Evolutionary conservation across 1,140 invertebrate species (phyloP).

Genomic region (Propsilocerus akamusi): DNA sequence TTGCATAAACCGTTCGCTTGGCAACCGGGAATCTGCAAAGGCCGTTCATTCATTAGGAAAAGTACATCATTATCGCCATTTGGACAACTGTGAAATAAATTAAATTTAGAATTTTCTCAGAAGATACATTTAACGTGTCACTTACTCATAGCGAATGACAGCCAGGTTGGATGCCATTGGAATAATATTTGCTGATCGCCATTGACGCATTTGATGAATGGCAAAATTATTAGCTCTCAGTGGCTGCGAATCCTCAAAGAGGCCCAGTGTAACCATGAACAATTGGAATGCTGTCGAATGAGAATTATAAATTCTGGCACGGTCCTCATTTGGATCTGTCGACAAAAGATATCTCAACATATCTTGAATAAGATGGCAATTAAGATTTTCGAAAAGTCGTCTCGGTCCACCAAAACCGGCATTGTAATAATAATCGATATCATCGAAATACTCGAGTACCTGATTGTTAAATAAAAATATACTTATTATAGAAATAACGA

Average conservation of each 20-base stretch:
- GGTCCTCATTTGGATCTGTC: constrained; percentile 13
- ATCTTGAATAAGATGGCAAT: background rate
- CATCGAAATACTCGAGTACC: constrained; percentile 4
- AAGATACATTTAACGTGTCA: too few relatives aligned
- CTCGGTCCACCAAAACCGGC: background rate
- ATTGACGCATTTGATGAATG: background rate
- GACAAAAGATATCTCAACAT: background rate
- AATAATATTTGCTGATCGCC: background rate
- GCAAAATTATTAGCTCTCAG: background rate
- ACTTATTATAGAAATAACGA: too few relatives aligned
- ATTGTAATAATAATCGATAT: background rate
- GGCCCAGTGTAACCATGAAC: background rate
- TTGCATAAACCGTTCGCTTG: background rate
- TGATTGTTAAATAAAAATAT: too few relatives aligned
- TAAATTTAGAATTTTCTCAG: too few relatives aligned
- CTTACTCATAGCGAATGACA: background rate
- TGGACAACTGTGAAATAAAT: background rate
- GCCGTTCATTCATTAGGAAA: background rate
- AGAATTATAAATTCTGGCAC: background rate
- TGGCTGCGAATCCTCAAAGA: background rate
- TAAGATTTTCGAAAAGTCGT: background rate
- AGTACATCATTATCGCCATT: background rate
- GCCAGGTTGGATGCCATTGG: background rate
- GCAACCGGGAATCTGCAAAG: background rate
- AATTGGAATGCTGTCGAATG: background rate